Percentiles rank a stretch among this genome's conserved stretches.
Conservation (phyloP, 2,888 invertebrate species). For the Drosophila phalerata region DNA sequence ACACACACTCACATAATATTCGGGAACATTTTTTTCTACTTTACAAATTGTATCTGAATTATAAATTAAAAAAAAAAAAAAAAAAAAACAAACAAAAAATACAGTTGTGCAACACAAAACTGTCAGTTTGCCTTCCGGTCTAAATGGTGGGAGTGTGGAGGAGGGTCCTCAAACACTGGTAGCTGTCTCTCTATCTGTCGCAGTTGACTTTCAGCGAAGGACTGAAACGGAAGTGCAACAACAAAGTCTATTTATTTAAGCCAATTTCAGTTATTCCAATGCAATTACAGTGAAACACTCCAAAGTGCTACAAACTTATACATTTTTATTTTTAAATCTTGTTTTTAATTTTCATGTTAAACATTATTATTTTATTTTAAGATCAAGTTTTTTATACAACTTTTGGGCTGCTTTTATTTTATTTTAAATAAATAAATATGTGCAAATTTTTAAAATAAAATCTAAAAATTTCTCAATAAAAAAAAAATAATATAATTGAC, state of each 20-base stretch:
- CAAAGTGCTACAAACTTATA: not conserved
- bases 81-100: not conserved
- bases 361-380: no score
- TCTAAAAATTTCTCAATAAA: not conserved
- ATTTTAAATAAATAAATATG: no score
- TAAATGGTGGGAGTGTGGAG: not conserved
- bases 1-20: slow-evolving; percentile 8
- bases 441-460: no score
- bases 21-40: slow-evolving; percentile 31
- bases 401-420: no score
- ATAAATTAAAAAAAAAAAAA: slow-evolving; percentile 43
- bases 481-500: no score
- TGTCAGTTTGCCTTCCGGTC: slow-evolving; percentile 66
- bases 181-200: slow-evolving; percentile 55
- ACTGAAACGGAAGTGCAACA: slow-evolving; percentile 65
- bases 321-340: not conserved
- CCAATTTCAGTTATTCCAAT: slow-evolving; percentile 6
- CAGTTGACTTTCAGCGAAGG: slow-evolving; percentile 30
- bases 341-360: no score
- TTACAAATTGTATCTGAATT: slow-evolving; percentile 40
- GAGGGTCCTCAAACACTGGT: slow-evolving; percentile 40
- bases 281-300: not conserved
- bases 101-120: slow-evolving; percentile 70
- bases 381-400: no score
- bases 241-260: slow-evolving; percentile 26